Percentiles rank a stretch among this genome's conserved stretches.
phyloP scores from a whole-genome alignment of 2,797 vertebrate genomes.

The Cyclura pinguis region DNA sequence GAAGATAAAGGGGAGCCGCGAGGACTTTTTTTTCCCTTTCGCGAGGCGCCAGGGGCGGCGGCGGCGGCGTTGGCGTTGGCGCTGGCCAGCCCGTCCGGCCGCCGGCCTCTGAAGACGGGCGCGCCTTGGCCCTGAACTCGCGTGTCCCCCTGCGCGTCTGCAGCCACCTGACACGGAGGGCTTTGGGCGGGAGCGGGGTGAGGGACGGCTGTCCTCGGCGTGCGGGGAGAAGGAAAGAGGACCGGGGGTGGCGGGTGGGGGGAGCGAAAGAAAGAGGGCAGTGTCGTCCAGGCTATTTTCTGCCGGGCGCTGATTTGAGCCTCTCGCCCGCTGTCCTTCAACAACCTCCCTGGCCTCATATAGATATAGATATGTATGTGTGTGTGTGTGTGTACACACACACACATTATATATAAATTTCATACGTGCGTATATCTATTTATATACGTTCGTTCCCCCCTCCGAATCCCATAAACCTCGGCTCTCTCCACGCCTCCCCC shows the following conservation, averaged over 20 bases:
- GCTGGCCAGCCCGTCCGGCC: no score
- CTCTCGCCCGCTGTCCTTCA: constrained; percentile 86
- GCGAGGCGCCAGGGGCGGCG: no score
- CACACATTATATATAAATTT: background rate
- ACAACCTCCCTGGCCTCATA: constrained; percentile 81
- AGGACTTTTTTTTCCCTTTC: no score
- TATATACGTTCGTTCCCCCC: background rate
- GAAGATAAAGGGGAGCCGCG: no score
- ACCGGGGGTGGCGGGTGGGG: constrained; percentile 82
- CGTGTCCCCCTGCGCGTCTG: no score
- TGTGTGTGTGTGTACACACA: background rate
- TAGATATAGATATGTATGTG: background rate
- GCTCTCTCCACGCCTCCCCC: no score
- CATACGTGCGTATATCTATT: background rate
- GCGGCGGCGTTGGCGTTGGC: no score
- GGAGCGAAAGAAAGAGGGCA: constrained; percentile 77
- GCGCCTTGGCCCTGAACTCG: no score
- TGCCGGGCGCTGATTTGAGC: constrained; percentile 90
- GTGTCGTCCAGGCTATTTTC: constrained; percentile 83
- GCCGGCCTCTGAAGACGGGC: no score
- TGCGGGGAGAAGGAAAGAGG: constrained; percentile 74
- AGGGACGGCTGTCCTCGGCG: constrained; percentile 68
- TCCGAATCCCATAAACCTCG: background rate
- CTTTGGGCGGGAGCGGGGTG: no score
- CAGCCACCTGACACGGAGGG: no score